These are phyloP conservation scores for Ataeniobius toweri DNA, from an alignment of 2,797 vertebrate species.

Conservation along the genomic window DNA sequence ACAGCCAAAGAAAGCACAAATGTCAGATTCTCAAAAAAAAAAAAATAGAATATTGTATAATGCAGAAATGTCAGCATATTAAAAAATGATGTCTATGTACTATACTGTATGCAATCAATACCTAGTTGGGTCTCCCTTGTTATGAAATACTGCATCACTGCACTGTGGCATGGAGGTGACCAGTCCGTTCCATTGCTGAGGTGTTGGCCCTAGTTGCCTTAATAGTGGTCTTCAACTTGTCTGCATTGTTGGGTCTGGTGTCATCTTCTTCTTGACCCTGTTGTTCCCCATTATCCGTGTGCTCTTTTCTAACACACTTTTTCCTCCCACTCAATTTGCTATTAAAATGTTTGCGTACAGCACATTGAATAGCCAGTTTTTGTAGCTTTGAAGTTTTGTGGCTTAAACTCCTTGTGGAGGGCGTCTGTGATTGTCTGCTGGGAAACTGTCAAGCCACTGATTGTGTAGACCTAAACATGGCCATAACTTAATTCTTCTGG, in stretches of 20 bases:
- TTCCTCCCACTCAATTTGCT: neutral
- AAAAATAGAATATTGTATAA: neutral
- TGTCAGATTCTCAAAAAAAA: neutral
- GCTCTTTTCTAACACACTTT: neutral
- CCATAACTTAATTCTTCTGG: neutral
- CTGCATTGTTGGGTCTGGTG: neutral
- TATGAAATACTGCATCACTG: neutral
- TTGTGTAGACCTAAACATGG: neutral
- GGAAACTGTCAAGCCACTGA: too few relatives aligned
- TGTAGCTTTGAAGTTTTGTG: neutral
- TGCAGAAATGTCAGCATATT: neutral
- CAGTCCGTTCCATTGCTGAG: neutral
- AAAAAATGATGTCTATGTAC: too few relatives aligned
- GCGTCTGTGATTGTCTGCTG: neutral
- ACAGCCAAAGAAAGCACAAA: neutral
- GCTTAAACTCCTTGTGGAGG: neutral
- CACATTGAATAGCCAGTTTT: neutral
- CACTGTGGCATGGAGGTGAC: neutral
- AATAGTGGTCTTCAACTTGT: neutral
- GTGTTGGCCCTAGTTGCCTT: neutral
- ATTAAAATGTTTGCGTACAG: too few relatives aligned
- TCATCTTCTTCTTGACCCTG: neutral
- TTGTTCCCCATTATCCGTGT: neutral
- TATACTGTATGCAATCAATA: neutral
- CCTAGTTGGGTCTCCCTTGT: neutral